Conservation (phyloP, 2,888 invertebrate species). For the Listrodromus nycthemerus region DNA sequence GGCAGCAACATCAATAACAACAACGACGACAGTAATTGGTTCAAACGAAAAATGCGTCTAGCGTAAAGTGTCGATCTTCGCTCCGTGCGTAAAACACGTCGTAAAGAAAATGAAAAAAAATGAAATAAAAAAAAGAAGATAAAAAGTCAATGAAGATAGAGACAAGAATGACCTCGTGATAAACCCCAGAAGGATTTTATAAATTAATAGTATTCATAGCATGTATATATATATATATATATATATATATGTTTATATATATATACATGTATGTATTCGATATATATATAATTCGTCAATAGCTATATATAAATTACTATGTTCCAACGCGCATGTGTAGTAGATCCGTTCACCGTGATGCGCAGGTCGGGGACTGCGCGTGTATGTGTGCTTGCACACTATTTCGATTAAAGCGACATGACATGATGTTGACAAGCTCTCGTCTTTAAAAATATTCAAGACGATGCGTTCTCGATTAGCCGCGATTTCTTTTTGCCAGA, state of each 20-base stretch:
- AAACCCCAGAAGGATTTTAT: slow-evolving; percentile 45
- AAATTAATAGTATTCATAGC: slow-evolving; percentile 53
- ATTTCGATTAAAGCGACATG: slow-evolving; percentile 33
- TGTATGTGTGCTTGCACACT: slow-evolving; percentile 15
- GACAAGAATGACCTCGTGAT: slow-evolving; percentile 30
- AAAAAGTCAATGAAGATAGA: not conserved
- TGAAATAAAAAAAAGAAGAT: not conserved
- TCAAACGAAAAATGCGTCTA: slow-evolving; percentile 20
- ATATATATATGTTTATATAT: no score
- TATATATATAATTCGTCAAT: slow-evolving; percentile 63
- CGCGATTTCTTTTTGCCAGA: slow-evolving; percentile 18
- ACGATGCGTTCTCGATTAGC: slow-evolving; percentile 19
- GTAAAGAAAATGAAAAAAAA: slow-evolving; percentile 3
- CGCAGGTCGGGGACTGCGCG: slow-evolving; percentile 37
- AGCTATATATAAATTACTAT: slow-evolving; percentile 67
- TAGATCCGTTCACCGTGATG: slow-evolving; percentile 57
- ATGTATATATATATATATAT: slow-evolving; percentile 40
- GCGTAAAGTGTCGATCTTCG: slow-evolving; percentile 11
- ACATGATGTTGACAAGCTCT: slow-evolving; percentile 3
- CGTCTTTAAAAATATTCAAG: slow-evolving; percentile 34
- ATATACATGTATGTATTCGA: no score
- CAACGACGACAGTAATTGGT: slow-evolving; percentile 13
- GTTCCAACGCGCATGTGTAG: slow-evolving; percentile 60
- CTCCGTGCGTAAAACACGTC: slow-evolving; percentile 22
- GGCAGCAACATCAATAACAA: slow-evolving; percentile 31